Conservation (phyloP, 2,888 invertebrate species). For the Pandemis corylana region DNA sequence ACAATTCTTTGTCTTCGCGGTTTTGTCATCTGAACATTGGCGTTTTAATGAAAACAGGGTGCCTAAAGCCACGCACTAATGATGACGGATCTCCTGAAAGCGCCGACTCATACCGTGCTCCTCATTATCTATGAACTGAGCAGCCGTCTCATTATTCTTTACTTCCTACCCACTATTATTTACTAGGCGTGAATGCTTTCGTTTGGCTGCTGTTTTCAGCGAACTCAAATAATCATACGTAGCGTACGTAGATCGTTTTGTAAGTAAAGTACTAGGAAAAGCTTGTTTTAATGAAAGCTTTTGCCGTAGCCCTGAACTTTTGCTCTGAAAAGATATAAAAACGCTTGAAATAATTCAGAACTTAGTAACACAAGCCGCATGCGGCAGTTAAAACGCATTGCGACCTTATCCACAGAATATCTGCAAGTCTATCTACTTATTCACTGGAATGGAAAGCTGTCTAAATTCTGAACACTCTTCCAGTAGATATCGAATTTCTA, state of each 20-base stretch:
- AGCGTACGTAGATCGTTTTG: not conserved
- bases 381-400: not conserved
- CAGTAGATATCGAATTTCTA: slow-evolving; percentile 15
- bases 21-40: slow-evolving; percentile 72
- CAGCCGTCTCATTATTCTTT: slow-evolving; percentile 66
- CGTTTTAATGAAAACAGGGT: slow-evolving; percentile 77
- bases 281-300: too few species aligned
- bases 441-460: slow-evolving; percentile 4
- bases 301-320: too few species aligned
- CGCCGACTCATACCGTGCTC: slow-evolving; percentile 64
- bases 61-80: slow-evolving; percentile 76
- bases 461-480: not conserved
- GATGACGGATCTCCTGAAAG: slow-evolving; percentile 79
- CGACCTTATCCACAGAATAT: not conserved
- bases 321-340: too few species aligned
- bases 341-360: too few species aligned
- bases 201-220: slow-evolving; percentile 6
- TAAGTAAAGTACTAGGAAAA: too few species aligned
- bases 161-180: slow-evolving; percentile 62
- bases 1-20: slow-evolving; percentile 50
- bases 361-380: not conserved
- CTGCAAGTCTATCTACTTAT: not conserved
- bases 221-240: slow-evolving; percentile 8
- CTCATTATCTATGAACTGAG: slow-evolving; percentile 77
- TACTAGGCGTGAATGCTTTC: slow-evolving; percentile 57